phyloP scores from a whole-genome alignment of 2,888 invertebrate genomes.

The Leucophora obtusa region DNA sequence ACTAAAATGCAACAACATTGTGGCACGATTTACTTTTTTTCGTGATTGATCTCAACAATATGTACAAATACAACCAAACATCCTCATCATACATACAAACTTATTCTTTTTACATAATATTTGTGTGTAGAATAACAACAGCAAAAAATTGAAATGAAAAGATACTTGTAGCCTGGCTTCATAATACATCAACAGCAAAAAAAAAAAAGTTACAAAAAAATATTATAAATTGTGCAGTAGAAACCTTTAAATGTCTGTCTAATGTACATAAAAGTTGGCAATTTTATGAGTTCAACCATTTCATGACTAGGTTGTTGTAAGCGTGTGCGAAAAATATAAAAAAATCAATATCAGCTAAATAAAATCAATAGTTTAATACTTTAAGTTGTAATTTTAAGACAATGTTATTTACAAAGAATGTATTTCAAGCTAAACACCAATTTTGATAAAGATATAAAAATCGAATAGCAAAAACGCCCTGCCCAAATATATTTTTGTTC shows the following conservation, averaged over 20 bases:
- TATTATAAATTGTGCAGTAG: constrained; percentile 9
- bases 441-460: too few relatives aligned
- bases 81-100: constrained; percentile 12
- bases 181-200: constrained; percentile 17
- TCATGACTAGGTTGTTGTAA: constrained; percentile 64
- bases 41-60: constrained; percentile 55
- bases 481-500: too few relatives aligned
- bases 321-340: constrained; percentile 10
- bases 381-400: background rate
- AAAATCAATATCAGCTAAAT: constrained; percentile 47
- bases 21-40: constrained; percentile 59
- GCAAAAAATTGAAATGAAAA: constrained; percentile 29
- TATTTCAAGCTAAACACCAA: too few relatives aligned
- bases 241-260: constrained; percentile 48
- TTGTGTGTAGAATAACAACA: background rate
- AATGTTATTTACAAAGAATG: background rate
- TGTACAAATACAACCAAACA: constrained; percentile 27
- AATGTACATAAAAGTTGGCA: constrained; percentile 46
- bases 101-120: constrained; percentile 23
- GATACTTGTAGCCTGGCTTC: constrained; percentile 53
- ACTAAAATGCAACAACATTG: constrained; percentile 36
- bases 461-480: too few relatives aligned
- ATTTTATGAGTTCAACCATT: constrained; percentile 50
- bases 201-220: background rate
- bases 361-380: constrained; percentile 43